These are phyloP conservation scores for Drosophila leonis DNA, from an alignment of 2,888 invertebrate genomes.

Conservation along the genomic window DNA sequence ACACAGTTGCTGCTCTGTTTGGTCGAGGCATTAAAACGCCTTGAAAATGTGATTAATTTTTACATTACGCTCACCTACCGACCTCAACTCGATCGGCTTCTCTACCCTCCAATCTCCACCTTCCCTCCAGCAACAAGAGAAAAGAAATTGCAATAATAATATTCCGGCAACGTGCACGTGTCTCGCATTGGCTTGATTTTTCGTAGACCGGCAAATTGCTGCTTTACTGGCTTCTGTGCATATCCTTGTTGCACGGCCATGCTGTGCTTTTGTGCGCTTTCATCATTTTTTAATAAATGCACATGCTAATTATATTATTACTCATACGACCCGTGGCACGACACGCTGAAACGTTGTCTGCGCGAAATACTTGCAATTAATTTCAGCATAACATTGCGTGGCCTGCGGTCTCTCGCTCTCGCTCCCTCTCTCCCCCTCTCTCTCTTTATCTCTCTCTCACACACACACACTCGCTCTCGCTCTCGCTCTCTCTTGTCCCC, in stretches of 20 bases:
- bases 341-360: conserved; percentile 44
- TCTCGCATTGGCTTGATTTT: conserved; percentile 59
- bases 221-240: conserved; percentile 29
- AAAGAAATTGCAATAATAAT: conserved; percentile 65
- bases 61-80: conserved; percentile 30
- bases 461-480: not conserved
- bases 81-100: not conserved
- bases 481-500: conserved; percentile 12
- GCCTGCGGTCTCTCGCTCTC: conserved; percentile 58
- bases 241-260: conserved; percentile 19
- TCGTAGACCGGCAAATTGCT: conserved; percentile 47
- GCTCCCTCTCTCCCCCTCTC: conserved; percentile 6
- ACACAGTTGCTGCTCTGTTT: conserved; percentile 36
- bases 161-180: conserved; percentile 38
- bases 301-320: conserved; percentile 79
- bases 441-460: no score
- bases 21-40: conserved; percentile 64
- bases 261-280: conserved; percentile 64
- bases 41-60: conserved; percentile 70
- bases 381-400: conserved; percentile 74
- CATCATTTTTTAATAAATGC: conserved; percentile 78
- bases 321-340: conserved; percentile 66
- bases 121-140: conserved; percentile 3
- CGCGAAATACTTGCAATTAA: conserved; percentile 73
- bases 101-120: no score